Evolutionary conservation across 2,888 invertebrate genomes (phyloP).

Genomic region (Apantesis nais): DNA sequence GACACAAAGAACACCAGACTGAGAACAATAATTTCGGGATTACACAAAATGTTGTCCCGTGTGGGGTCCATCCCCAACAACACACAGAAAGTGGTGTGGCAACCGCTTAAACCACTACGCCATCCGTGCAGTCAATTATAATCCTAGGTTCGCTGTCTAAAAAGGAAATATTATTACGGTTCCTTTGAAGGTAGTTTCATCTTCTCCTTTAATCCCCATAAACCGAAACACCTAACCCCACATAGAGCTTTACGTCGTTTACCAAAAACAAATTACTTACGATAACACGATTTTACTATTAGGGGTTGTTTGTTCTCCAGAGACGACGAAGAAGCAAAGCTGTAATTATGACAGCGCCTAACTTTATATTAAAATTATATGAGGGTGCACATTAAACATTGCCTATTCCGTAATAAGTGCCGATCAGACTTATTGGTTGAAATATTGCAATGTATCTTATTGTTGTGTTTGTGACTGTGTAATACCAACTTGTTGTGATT

Average conservation of each 20-base stretch:
- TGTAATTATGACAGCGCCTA: not conserved
- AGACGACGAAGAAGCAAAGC: not conserved
- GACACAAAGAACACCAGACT: too few relatives aligned
- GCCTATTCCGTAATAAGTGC: not conserved
- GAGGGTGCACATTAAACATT: not conserved
- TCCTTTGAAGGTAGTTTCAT: not conserved
- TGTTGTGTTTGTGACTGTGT: not conserved
- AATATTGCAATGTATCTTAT: not conserved
- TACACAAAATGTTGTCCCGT: too few relatives aligned
- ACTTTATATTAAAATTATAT: conserved; percentile 4
- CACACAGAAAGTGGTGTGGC: too few relatives aligned
- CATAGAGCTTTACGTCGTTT: not conserved
- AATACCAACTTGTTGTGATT: too few relatives aligned
- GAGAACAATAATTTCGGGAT: too few relatives aligned
- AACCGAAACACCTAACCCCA: not conserved
- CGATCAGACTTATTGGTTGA: not conserved
- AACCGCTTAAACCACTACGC: too few relatives aligned
- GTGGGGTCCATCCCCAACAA: too few relatives aligned
- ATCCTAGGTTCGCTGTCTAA: not conserved
- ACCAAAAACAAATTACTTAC: not conserved
- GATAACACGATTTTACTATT: not conserved
- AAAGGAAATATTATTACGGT: not conserved
- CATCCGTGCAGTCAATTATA: too few relatives aligned
- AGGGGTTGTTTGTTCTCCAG: not conserved
- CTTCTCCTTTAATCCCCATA: not conserved